Base-by-base conservation (phyloP, 2,113 vertebrate species). In the Nycticorax nycticorax region DNA sequence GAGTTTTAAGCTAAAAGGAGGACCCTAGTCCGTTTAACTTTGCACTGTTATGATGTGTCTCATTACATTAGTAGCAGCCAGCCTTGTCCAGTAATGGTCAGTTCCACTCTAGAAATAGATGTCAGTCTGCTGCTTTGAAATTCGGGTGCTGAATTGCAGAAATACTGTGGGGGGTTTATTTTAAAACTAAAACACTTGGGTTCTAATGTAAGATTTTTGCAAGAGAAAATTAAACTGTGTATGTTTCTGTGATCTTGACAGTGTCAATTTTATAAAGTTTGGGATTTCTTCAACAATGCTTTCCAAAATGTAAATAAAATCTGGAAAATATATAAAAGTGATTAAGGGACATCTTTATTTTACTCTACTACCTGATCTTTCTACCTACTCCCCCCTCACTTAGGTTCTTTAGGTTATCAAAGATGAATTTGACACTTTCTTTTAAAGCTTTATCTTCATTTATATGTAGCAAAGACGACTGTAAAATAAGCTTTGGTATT, bases 1-100 rank as follows among this genome's bases (percentile, higher is more conserved):
- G 22, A 62, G 41, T 41, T 88, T 71, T 53, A 59, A 68, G 17
- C n/a, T 64, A 10, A 37, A 75, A 47, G 71, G 19, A 63, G 37
- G 24, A 43, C 13, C 8, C 8, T 14, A 27, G 50, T 56, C 3
- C 3, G 28, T 57, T 47, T 47, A 35, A 69, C 5, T 14, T 27
- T 63, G 4, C 59, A 14, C n/a, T 19, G 13, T 59, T 71, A 30
- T 3, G 52, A 0, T 63, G 21, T 0, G 1, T 57, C 41, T 83
- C 5, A 3, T 79, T 47, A 22, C 33, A 43, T 92, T 3, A 63
- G 27, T n/a, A 75, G 30, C 33, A 64, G 12, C 14, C 18, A 39
- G 32, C 14, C 23, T 56, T 43, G 24, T 57, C 33, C 80, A n/a
- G 4, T 53, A 80, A 23, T 4, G 30, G 9, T 30, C 14, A 39